Base-by-base conservation (phyloP, 2,888 invertebrate genomes). In the Papilio gigon region DNA sequence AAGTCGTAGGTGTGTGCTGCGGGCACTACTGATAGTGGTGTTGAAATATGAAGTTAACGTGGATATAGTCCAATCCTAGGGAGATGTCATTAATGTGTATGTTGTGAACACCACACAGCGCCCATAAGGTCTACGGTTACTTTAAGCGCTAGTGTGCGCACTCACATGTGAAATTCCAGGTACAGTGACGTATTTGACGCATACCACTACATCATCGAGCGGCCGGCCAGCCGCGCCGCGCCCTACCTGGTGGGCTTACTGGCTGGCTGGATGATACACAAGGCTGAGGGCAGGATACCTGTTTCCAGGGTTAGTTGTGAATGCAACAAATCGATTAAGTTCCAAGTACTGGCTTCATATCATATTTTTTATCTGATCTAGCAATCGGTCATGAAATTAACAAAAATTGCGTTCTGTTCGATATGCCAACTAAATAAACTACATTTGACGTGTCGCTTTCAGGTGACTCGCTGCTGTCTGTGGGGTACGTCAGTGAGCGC, bases 181-280 rank as follows among this genome's bases (percentile, higher is more conserved):
- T 77, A 83, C 30, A 40, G 77, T 0, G 78, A 78, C 63, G 77
- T 79, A 2, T 88, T 80, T 69, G 77, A 78, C 0, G 77, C 82
- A 0, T 91, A 91, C 71, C 94, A 95, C 70, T 93, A 93, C 74
- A 92, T 95, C 44, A 94, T 96, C 69, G 95, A 95, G 78, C 95
- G 96, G 77, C 95, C 96, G 2, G 95, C 95, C 94, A 94, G 95
- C 1, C 90, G 96, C 59, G 88, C 95, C 25, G 94, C 95, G 1
- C 95, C 96, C 0, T 96, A 96, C 84, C 87, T 95, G 53, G 90
- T 95, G 60, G 96, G 96, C 17, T 94, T 96, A 88, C 92, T 94
- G 62, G 93, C 94, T 1, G 96, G 96, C 8, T 96, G 95, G 93
- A 89, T 95, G 62, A 87, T 96, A 33, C 95, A 95, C 76, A 94